Conservation (phyloP, 2,797 vertebrate species). For the Hyperoplus immaculatus region DNA sequence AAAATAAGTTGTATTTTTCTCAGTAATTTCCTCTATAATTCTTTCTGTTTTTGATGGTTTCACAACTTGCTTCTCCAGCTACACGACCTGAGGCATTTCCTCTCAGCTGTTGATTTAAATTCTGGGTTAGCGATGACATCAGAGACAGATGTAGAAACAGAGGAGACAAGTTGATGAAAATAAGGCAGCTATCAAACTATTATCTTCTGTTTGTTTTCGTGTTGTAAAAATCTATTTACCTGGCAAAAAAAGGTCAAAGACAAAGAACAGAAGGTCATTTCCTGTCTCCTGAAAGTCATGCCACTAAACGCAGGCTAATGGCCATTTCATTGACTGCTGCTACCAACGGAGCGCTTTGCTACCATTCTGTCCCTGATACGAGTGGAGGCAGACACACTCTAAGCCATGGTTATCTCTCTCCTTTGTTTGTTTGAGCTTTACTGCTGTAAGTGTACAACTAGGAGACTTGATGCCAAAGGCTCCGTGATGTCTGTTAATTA, state of each 20-base stretch:
- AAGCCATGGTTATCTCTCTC: conserved; percentile 52
- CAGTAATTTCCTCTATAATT: conserved; percentile 1
- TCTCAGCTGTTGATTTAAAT: neutral
- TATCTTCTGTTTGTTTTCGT: conserved; percentile 41
- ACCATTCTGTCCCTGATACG: conserved; percentile 29
- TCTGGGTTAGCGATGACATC: neutral
- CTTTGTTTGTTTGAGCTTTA: conserved; percentile 57
- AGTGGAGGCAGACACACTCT: conserved; percentile 36
- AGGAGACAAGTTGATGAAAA: neutral
- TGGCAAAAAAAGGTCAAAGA: conserved; percentile 40
- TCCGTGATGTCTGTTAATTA: conserved; percentile 78
- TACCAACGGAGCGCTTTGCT: conserved; percentile 29
- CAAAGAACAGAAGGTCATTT: conserved; percentile 64
- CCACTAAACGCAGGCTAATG: conserved; percentile 48
- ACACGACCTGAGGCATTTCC: conserved; percentile 6
- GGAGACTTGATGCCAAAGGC: conserved; percentile 60
- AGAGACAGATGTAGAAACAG: neutral
- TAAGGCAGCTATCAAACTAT: conserved; percentile 6
- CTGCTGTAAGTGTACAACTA: conserved; percentile 49
- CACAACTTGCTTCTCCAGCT: neutral
- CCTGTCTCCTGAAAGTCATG: conserved; percentile 62
- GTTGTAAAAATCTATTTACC: conserved; percentile 50
- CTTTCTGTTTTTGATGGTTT: neutral
- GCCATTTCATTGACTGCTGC: conserved; percentile 58
- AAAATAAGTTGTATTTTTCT: neutral